phyloP scores from a whole-genome alignment of 2,888 invertebrate genomes.

The Acrobasis suavella region DNA sequence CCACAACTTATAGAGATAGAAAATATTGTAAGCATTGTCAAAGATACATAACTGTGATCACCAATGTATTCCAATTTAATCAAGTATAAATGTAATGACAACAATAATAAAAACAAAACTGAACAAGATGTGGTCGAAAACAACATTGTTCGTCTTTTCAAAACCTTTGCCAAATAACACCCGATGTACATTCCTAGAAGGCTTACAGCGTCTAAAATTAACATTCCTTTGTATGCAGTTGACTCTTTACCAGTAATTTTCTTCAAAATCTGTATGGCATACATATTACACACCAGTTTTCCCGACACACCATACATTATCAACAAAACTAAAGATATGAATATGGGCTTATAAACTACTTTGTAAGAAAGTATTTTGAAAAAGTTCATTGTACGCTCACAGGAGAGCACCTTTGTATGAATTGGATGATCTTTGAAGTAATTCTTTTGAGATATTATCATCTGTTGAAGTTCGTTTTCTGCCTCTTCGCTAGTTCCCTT shows the following conservation, averaged over 20 bases:
- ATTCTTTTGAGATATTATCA: conserved; percentile 39
- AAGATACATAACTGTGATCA: conserved; percentile 38
- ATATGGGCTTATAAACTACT: conserved; percentile 5
- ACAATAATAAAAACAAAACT: conserved; percentile 38
- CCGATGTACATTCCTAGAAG: conserved; percentile 45
- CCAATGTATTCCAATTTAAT: conserved; percentile 35
- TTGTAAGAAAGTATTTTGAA: background rate
- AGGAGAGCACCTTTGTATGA: conserved; percentile 11
- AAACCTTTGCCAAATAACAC: conserved; percentile 37
- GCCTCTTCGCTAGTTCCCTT: conserved; percentile 44
- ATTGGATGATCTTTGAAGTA: background rate
- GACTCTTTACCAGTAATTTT: conserved; percentile 36
- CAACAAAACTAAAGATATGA: background rate
- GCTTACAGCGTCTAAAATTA: conserved; percentile 44
- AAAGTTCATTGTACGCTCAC: background rate
- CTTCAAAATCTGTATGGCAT: conserved; percentile 32
- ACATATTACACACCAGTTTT: conserved; percentile 22
- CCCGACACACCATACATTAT: background rate
- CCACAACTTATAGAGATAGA: conserved; percentile 45
- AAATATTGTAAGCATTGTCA: conserved; percentile 37
- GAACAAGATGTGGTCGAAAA: conserved; percentile 36
- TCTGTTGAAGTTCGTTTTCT: conserved; percentile 43
- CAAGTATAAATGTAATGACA: conserved; percentile 47
- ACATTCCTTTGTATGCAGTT: conserved; percentile 41
- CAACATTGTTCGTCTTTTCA: conserved; percentile 41